Percentiles rank a stretch among this genome's conserved stretches.
phyloP scores from a whole-genome alignment of 1,140 invertebrate genomes.

The Papilio polyxenes region DNA sequence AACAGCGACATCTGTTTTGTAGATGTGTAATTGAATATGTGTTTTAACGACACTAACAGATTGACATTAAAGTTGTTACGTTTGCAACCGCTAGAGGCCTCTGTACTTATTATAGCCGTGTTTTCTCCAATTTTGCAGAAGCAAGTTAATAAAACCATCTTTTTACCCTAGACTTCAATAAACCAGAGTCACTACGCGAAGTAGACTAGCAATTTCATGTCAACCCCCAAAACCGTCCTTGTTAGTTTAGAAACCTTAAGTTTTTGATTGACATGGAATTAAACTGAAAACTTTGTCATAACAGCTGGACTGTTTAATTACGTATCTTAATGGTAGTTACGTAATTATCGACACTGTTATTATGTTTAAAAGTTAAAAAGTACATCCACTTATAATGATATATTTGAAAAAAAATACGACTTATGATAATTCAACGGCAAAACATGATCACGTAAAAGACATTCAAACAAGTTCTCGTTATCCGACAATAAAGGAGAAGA shows the following conservation, averaged over 20 bases:
- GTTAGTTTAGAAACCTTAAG: too few species aligned
- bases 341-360: neutral
- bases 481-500: slow-evolving; percentile 69
- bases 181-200: too few species aligned
- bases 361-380: neutral
- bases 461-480: slow-evolving; percentile 69
- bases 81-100: neutral
- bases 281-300: too few species aligned
- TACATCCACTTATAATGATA: neutral
- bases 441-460: slow-evolving; percentile 57
- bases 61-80: neutral
- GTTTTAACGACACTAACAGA: neutral
- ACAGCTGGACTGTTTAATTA: too few species aligned
- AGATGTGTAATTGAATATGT: neutral
- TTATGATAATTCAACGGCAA: slow-evolving; percentile 36
- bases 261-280: too few species aligned
- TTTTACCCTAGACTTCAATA: too few species aligned
- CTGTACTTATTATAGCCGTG: neutral
- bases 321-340: neutral
- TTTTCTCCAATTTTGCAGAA: neutral
- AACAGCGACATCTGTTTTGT: neutral
- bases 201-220: too few species aligned
- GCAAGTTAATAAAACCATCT: too few species aligned
- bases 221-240: too few species aligned
- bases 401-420: neutral